Conservation (phyloP, 2,113 vertebrate species). For the Suricata suricatta region DNA sequence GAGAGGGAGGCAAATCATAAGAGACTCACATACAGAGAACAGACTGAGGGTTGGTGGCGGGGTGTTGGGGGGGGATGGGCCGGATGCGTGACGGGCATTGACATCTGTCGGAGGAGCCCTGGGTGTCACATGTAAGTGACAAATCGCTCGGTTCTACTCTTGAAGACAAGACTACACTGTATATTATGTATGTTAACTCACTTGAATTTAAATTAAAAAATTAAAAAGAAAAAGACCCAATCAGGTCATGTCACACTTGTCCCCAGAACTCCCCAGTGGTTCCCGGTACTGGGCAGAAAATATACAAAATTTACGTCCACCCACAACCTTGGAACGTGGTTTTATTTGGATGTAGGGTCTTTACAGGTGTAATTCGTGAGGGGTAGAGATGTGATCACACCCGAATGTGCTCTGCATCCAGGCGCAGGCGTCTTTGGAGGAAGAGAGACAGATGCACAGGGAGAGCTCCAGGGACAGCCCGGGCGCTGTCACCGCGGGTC, state of each 20-base stretch:
- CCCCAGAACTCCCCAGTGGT: not conserved
- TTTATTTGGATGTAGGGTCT: not conserved
- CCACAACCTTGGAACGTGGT: not conserved
- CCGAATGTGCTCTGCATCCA: not conserved
- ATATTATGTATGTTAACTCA: no score
- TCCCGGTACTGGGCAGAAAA: not conserved
- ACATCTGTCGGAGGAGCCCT: no score
- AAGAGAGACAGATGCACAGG: not conserved
- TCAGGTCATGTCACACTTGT: accelerated
- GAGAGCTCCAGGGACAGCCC: no score
- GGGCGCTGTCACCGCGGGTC: not conserved
- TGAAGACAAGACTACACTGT: no score
- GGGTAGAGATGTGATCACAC: accelerated
- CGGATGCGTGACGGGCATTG: no score
- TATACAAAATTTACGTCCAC: not conserved
- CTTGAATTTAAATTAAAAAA: no score
- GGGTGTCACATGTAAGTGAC: no score
- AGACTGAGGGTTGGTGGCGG: no score
- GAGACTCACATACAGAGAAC: no score
- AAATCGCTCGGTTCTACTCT: no score
- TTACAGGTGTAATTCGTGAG: not conserved
- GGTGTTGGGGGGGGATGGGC: no score
- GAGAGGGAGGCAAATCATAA: no score
- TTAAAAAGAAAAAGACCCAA: not conserved
- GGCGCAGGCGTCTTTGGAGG: accelerated